Conservation (phyloP, 2,113 vertebrate genomes). For the Chlamydotis undulata region DNA sequence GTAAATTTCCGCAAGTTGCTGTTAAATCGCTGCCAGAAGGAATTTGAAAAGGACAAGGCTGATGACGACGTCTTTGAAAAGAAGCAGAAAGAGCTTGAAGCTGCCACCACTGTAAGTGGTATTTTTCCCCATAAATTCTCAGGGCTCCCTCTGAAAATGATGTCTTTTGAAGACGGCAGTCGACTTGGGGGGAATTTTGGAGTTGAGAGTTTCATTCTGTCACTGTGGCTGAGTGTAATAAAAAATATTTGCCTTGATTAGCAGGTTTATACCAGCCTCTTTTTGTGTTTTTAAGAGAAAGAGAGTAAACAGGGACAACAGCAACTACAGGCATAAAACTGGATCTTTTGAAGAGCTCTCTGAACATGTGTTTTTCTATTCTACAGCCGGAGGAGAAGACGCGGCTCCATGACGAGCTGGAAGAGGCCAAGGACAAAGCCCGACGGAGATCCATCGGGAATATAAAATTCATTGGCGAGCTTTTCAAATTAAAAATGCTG, state of each 20-base stretch:
- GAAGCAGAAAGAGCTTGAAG: slow-evolving; percentile 96
- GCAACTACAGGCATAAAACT: background rate
- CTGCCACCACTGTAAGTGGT: slow-evolving; percentile 84
- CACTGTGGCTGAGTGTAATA: background rate
- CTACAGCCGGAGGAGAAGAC: slow-evolving; percentile 87
- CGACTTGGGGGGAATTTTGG: background rate
- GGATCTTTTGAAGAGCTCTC: background rate
- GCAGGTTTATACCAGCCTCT: background rate
- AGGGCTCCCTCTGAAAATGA: background rate
- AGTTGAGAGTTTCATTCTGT: background rate
- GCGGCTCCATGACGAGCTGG: slow-evolving; percentile 89
- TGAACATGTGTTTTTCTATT: background rate
- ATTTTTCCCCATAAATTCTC: background rate
- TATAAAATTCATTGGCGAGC: slow-evolving; percentile 96
- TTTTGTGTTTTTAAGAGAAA: background rate
- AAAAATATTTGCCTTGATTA: background rate
- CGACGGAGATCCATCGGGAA: slow-evolving; percentile 95
- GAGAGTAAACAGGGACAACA: background rate
- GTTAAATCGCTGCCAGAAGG: slow-evolving; percentile 97
- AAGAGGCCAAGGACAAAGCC: slow-evolving; percentile 95
- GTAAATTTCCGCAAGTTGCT: slow-evolving; percentile 97
- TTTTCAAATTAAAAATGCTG: slow-evolving; percentile 98
- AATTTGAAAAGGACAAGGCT: slow-evolving; percentile 98
- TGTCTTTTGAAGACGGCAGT: background rate
- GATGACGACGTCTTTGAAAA: slow-evolving; percentile 96